Base-by-base conservation (phyloP, 2,797 vertebrate genomes). In the Argentina silus region DNA sequence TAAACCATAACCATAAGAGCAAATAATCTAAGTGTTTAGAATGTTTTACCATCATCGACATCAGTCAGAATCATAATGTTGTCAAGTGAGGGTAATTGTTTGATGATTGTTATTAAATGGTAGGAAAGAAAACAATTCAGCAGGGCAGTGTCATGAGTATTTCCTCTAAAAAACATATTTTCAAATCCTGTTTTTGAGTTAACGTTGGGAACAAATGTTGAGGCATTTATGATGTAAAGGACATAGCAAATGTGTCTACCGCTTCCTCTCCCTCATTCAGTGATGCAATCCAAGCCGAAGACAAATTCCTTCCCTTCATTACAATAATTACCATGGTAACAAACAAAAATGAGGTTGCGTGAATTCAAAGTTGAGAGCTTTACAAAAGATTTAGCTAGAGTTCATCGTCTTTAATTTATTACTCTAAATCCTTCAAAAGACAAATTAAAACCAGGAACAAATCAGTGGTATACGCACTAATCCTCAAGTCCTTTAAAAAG, bases 391-490 rank as follows among this genome's bases (percentile, higher is more conserved):
- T 86, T 80, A 74, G 69, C 71, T 51, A 21, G 72, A 67, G 72
- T 72, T 71, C 69, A 73, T 81, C 72, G 60, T 80, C 82, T 81
- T 77, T 70, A 77, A 80, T 82, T 82, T 86, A 85, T 84, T 80
- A 79, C 81, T 82, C 73, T 76, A 86, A 85, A 86, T 86, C 83
- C 82, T 82, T 81, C 74, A 85, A 84, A 83, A 82, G 82, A 79
- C 79, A 86, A 89, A 87, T 84, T 76, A 86, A 84, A 88, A 78
- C 51, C 75, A 81, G 83, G 68, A 84, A 80, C 74, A 86, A 86
- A 85, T 84, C 85, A 85, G 75, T 74, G 66, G 59, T 77, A 36
- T 36, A 70, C 67, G 76, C 63, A 75, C 69, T 83, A 86, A 86
- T 88, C 85, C 83, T 63, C 73, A 72, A 79, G 77, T 83, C 74